phyloP scores from a whole-genome alignment of 2,797 vertebrate genomes.

The Brachymystax lenok region DNA sequence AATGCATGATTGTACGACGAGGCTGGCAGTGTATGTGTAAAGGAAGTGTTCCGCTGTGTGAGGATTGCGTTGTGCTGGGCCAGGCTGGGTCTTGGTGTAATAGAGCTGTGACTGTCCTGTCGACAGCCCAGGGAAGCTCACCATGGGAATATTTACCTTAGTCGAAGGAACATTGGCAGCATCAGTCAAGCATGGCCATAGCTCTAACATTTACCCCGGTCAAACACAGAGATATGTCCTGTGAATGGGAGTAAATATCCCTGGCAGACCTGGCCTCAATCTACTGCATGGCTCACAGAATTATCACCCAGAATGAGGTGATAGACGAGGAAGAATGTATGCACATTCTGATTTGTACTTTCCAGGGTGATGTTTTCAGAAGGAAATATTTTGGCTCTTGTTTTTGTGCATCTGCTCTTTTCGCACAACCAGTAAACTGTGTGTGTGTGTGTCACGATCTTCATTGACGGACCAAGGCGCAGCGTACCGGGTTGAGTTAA shows the following conservation, averaged over 20 bases:
- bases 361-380: not conserved
- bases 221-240: constrained; percentile 57
- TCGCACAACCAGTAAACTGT: too few species aligned
- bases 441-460: too few species aligned
- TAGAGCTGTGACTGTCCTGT: constrained; percentile 46
- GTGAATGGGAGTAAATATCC: constrained; percentile 61
- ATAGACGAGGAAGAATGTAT: not conserved
- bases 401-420: not conserved
- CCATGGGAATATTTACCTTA: constrained; percentile 50
- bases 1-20: too few species aligned
- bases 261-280: constrained; percentile 24
- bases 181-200: constrained; percentile 58
- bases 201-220: constrained; percentile 63
- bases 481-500: too few species aligned
- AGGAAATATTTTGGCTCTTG: not conserved
- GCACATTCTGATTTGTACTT: not conserved
- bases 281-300: not conserved
- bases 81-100: constrained; percentile 31
- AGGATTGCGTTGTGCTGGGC: constrained; percentile 44
- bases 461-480: too few species aligned
- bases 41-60: constrained; percentile 11
- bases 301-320: not conserved
- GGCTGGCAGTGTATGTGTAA: too few species aligned
- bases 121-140: constrained; percentile 25
- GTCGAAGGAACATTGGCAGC: constrained; percentile 47